Base-by-base conservation (phyloP, 2,888 invertebrate genomes). In the Microplitis manilae region DNA sequence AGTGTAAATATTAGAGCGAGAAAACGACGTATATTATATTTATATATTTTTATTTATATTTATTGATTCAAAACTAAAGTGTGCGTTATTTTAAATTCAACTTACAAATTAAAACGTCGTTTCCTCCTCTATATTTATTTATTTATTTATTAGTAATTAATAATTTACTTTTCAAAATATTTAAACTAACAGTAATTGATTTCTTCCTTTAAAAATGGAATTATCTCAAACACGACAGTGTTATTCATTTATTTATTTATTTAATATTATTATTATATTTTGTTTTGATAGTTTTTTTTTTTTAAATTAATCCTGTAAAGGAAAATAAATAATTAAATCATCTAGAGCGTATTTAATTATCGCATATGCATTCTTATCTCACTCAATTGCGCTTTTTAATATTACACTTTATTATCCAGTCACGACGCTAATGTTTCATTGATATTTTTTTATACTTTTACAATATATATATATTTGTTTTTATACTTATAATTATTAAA, bases 61-160 rank as follows among this genome's bases (percentile, higher is more conserved):
- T 17, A 65, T 39, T 72, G 15, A 62, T n/a, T 72, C 9, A 41
- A 72, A 60, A 38, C 38, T 30, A 67, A 30, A 38, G 30, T 67
- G n/a, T 67, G 50, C 39, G n/a, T 67, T 67, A 13, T 67, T 50
- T 68, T 17, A 50, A 68, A 41, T 17, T 40, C 13, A 9, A 9
- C 8, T 67, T 67, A 8, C 30, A n/a, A 39, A 39, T 67, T 20
- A 41, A 4, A 6, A 17, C n/a, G 17, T 72, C 71, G 17, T 62
- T 61, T 61, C 17, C 60, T 7, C n/a, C 15, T 38, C 15, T 30
- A 61, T 38, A 50, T 39, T 68, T 39, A n/a, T n/a, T 39, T 8
- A 17, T 69, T 6, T 50, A 50, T 50, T 69, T 8, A 20, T 20
- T 20, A 4, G 30, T 30, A 30, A 30, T 41, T 40, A 39, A 61